Conservation (phyloP, 2,888 invertebrate species). For the Mythimna lalbum region DNA sequence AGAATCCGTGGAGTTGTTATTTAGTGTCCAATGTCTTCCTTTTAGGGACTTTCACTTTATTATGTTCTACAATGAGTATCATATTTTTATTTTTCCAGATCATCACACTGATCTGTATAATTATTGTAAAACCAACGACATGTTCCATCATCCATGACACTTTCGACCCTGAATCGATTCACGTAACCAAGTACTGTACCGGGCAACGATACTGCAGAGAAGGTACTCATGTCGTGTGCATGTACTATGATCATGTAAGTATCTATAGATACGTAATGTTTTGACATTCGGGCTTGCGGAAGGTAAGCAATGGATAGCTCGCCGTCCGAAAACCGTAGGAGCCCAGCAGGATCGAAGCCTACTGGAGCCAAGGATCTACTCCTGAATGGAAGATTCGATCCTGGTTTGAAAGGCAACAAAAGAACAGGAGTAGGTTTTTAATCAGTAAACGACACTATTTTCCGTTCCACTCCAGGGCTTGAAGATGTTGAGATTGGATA, state of each 20-base stretch:
- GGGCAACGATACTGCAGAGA: conserved; percentile 38
- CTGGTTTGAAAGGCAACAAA: too few species aligned
- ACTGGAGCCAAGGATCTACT: too few species aligned
- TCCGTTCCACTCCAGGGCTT: too few species aligned
- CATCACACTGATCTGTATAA: not conserved
- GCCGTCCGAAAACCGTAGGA: too few species aligned
- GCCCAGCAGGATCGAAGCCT: too few species aligned
- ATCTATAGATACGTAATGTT: not conserved
- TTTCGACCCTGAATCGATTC: conserved; percentile 6
- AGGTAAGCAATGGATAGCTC: too few species aligned
- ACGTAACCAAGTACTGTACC: conserved; percentile 31
- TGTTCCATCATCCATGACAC: conserved; percentile 15
- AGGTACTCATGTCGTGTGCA: conserved; percentile 42
- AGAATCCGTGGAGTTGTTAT: too few species aligned
- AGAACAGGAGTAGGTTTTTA: too few species aligned
- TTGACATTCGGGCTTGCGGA: too few species aligned
- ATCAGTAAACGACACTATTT: too few species aligned
- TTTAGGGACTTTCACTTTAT: not conserved
- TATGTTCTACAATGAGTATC: not conserved
- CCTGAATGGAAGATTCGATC: too few species aligned
- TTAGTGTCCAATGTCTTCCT: not conserved
- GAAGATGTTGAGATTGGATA: too few species aligned
- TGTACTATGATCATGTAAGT: conserved; percentile 43
- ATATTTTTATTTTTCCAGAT: conserved; percentile 27
- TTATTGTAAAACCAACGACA: conserved; percentile 17